Percentiles rank a stretch among this genome's conserved stretches.
These are phyloP conservation scores for Troglohyphantes excavatus DNA, from an alignment of 2,888 invertebrate species.

Conservation along the genomic window DNA sequence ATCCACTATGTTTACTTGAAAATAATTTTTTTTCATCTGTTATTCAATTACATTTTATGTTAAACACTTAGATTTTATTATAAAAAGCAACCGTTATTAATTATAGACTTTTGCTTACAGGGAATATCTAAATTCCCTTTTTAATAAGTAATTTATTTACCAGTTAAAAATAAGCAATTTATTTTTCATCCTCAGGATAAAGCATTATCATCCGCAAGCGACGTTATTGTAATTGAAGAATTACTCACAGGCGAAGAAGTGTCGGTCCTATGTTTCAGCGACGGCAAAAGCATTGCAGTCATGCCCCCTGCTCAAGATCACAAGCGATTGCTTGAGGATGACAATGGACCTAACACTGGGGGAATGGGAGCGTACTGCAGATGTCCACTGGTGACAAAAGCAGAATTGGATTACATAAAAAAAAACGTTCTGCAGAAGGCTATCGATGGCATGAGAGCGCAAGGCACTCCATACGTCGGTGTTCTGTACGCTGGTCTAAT, in stretches of 20 bases:
- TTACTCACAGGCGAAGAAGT: slow-evolving; percentile 95
- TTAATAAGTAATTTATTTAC: too few relatives aligned
- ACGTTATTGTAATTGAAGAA: slow-evolving; percentile 94
- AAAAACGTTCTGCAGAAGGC: slow-evolving; percentile 90
- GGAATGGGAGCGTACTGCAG: slow-evolving; percentile 99
- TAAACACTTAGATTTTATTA: too few relatives aligned
- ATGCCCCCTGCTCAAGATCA: slow-evolving; percentile 98
- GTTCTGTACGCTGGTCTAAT: slow-evolving; percentile 98
- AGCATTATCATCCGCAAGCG: slow-evolving; percentile 86
- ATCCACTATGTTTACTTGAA: too few relatives aligned
- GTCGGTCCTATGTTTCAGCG: slow-evolving; percentile 94
- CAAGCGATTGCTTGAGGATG: slow-evolving; percentile 93
- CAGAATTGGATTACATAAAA: slow-evolving; percentile 82
- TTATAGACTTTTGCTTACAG: too few relatives aligned
- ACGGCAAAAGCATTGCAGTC: slow-evolving; percentile 89
- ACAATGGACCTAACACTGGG: slow-evolving; percentile 97
- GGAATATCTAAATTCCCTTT: too few relatives aligned
- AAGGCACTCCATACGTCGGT: slow-evolving; percentile 91
- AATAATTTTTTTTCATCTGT: too few relatives aligned
- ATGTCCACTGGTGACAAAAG: slow-evolving; percentile 88
- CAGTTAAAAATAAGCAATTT: too few relatives aligned
- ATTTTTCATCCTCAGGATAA: slow-evolving; percentile 83
- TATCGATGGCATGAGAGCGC: slow-evolving; percentile 90
- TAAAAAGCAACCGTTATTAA: too few relatives aligned
- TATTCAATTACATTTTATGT: too few relatives aligned